Evolutionary conservation across 2,113 vertebrate species (phyloP), one percentile per base, ranked within the genome.

Genomic region (Atrichornis clamosus): DNA sequence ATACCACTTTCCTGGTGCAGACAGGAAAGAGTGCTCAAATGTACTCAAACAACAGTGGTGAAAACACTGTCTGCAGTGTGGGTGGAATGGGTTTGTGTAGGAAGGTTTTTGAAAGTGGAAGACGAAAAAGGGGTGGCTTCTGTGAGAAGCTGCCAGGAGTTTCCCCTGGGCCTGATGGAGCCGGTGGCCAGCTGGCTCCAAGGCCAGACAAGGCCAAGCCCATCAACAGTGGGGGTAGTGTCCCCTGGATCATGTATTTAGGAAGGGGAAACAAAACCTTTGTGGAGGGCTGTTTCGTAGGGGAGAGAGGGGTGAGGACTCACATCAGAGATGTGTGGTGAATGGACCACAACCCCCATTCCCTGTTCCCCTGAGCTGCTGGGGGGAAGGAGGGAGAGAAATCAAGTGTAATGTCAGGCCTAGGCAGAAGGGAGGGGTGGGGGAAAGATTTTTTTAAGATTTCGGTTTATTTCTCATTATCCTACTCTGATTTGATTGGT

Each of bases 121-220:
- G n/a, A n/a, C n/a, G n/a, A n/a, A 21, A n/a, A 23, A 27, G 56
- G 17, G 33, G 2, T 41, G 24, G 28, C 4, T 72, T n/a, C 52
- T 79, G 39, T 53, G 30, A 44, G 39, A 26, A 60, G 39, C 24
- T 73, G 24, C 21, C 30, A 23, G 59, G 42, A 67, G 10, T 11
- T 4, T 41, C 30, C 30, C 52, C 5, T 3, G 0, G 20, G 17
- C 41, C 46, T 0, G 1, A 14, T 1, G n/a, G 81, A 59, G n/a
- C 33, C 11, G 6, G 17, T 1, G 2, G 2, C 35, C 53, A 47
- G n/a, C 18, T 1, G 0, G n/a, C 30, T 35, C 26, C n/a, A 47
- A 10, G 24, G 11, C 44, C 59, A 28, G 50, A 11, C 46, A 32
- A 53, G 39, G 39, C 46, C 15, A 35, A 86, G 27, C 47, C 24